Evolutionary conservation across 1,140 invertebrate species (phyloP).

Genomic region (Cylas formicarius): DNA sequence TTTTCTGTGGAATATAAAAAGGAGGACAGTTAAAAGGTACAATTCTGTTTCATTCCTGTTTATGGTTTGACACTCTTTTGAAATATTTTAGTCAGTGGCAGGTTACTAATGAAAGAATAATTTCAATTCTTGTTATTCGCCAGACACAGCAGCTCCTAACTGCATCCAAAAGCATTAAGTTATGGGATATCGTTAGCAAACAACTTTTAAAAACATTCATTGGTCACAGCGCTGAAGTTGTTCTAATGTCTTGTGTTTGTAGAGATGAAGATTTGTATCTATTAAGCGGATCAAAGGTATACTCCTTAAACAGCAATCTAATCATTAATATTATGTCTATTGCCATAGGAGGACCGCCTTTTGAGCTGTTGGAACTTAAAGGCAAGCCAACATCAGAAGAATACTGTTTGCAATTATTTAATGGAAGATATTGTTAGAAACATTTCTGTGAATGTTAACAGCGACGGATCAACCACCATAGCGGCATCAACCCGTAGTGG

Average conservation of each 20-base stretch:
- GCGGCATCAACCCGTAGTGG: constrained; percentile 65
- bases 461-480: constrained; percentile 48
- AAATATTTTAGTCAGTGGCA: constrained; percentile 49
- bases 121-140: constrained; percentile 56
- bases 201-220: constrained; percentile 56
- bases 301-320: neutral
- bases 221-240: constrained; percentile 59
- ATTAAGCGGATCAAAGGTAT: constrained; percentile 51
- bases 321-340: constrained; percentile 2
- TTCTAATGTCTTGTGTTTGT: constrained; percentile 46
- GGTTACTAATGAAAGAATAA: constrained; percentile 56
- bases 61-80: constrained; percentile 7
- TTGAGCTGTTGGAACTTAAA: constrained; percentile 55
- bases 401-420: constrained; percentile 49
- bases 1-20: constrained; percentile 45
- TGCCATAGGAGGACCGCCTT: constrained; percentile 46
- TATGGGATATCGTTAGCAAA: constrained; percentile 55
- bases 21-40: constrained; percentile 30
- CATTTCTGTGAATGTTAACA: constrained; percentile 44
- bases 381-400: constrained; percentile 41
- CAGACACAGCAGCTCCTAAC: constrained; percentile 55
- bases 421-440: constrained; percentile 59
- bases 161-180: constrained; percentile 57
- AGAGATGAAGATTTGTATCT: constrained; percentile 46
- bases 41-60: neutral